Conservation (phyloP, 1,140 invertebrate species). For the Panonychus citri region DNA sequence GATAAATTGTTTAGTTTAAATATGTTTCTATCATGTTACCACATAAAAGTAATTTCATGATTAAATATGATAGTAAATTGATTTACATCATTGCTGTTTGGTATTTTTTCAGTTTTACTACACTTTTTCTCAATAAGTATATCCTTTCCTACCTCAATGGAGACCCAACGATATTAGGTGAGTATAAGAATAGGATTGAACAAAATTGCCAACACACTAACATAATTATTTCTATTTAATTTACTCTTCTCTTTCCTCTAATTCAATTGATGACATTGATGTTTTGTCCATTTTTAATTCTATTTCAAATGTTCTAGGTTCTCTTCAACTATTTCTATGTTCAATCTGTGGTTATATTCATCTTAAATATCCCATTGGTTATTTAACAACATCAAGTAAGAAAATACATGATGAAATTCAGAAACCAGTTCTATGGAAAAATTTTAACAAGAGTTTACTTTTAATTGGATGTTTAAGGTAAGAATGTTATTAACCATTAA, state of each 20-base stretch:
- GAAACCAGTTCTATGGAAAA: not conserved
- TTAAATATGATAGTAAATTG: not conserved
- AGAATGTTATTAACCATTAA: not conserved
- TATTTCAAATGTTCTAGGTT: too few relatives aligned
- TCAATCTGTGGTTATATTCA: conserved; percentile 48
- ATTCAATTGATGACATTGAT: too few relatives aligned
- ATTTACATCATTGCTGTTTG: conserved; percentile 13
- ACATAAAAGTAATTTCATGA: not conserved
- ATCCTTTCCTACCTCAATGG: conserved; percentile 48
- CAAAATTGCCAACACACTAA: not conserved
- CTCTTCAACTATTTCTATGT: conserved; percentile 49
- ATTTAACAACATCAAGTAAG: not conserved
- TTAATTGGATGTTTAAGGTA: conserved; percentile 11
- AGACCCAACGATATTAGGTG: conserved; percentile 54
- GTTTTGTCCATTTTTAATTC: too few relatives aligned
- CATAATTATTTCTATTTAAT: not conserved
- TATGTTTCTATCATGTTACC: too few relatives aligned
- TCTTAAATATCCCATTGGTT: conserved; percentile 36
- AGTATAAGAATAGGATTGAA: conserved; percentile 8
- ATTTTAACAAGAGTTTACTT: conserved; percentile 24
- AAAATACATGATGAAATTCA: not conserved
- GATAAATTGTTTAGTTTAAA: too few relatives aligned
- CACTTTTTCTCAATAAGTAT: conserved; percentile 60
- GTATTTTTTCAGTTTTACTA: conserved; percentile 31
- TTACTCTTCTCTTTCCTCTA: conserved; percentile 11